Evolutionary conservation across 2,797 vertebrate genomes (phyloP).

Genomic region (Bovichtus variegatus): DNA sequence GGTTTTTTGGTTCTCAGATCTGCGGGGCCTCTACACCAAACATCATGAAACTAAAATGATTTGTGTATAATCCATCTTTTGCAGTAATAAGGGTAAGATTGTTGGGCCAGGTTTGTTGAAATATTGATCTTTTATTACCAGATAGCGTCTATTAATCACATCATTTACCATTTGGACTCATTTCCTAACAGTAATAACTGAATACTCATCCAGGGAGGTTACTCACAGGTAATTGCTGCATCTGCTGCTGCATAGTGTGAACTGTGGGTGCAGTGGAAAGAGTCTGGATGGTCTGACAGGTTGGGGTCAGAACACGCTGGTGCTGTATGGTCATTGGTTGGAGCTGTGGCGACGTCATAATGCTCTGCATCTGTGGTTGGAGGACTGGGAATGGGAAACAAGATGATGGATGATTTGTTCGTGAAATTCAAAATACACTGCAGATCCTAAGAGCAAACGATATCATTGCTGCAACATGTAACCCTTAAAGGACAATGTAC

Average conservation of each 20-base stretch:
- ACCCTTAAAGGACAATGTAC: neutral
- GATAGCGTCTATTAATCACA: neutral
- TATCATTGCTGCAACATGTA: neutral
- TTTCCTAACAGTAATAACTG: neutral
- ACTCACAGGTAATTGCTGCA: constrained; percentile 90
- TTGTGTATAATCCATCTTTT: neutral
- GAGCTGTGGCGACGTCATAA: constrained; percentile 93
- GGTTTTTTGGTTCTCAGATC: neutral
- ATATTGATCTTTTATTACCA: neutral
- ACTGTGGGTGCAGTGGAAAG: constrained; percentile 83
- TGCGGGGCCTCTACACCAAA: neutral
- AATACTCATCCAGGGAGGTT: neutral
- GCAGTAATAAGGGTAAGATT: neutral
- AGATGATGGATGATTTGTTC: neutral
- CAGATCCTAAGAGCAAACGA: neutral
- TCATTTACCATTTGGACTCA: neutral
- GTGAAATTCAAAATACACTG: neutral
- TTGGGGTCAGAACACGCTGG: constrained; percentile 92
- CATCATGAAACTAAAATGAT: neutral
- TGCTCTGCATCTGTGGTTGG: constrained; percentile 95
- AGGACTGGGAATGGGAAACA: constrained; percentile 84
- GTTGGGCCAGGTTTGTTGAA: neutral
- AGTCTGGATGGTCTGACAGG: constrained; percentile 88
- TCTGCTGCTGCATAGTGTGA: constrained; percentile 91
- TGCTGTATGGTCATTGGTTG: constrained; percentile 96